Evolutionary conservation across 2,113 vertebrate species (phyloP), one percentile per base, ranked within the genome.

Genomic region (Collichthys lucidus): DNA sequence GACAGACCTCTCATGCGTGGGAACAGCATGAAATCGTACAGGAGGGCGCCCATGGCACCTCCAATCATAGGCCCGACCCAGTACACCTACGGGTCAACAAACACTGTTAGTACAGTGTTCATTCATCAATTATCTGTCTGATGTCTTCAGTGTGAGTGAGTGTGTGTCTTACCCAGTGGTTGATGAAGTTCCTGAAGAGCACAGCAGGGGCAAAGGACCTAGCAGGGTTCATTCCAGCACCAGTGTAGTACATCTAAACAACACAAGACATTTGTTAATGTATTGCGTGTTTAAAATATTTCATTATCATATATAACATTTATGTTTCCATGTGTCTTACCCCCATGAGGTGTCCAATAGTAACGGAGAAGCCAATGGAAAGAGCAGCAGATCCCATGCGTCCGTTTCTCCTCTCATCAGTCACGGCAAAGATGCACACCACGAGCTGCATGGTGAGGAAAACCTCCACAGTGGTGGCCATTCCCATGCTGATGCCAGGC

Each of bases 111-210:
- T 11, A 24, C 24, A 42, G 12, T 3, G 1, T 63, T 53, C 9
- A 42, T 20, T 74, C 11, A 52, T 66, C 40, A 12, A 8, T 22
- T 11, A n/a, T 24, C 24, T 17, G 24, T 15, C n/a, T 11, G 26
- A n/a, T 47, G 5, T 69, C 4, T 11, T 24, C 7, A 14, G 19
- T 12, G 22, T 26, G 31, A 46, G 10, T 24, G 3, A n/a, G n/a
- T n/a, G n/a, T n/a, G n/a, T n/a, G 53, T 73, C 94, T 97, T 94
- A 99, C 97, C 97, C 97, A 98, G 92, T 98, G 97, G 94, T 98
- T 97, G 93, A 95, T 75, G 90, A 99, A 99, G 93, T 97, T 98
- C 91, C 97, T 96, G 88, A 96, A 96, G 85, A 99, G 95, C 85
- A 97, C 92, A 12, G 97, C 97, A 22, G 97, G 97, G 68, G 96